Percentiles rank a stretch among this genome's conserved stretches.
Conservation (phyloP, 2,888 invertebrate genomes). For the Eupsilia transversa region DNA sequence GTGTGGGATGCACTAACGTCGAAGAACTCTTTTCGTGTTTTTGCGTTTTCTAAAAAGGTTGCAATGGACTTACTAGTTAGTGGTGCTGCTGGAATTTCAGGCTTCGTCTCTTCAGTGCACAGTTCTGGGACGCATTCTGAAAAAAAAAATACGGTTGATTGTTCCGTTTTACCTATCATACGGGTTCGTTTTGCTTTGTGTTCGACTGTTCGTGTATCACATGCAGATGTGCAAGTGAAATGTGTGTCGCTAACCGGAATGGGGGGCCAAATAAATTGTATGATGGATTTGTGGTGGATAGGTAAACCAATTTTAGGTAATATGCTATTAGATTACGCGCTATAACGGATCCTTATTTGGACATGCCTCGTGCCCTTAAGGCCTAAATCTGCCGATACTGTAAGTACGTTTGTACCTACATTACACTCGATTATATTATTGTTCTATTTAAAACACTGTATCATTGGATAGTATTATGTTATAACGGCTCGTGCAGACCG, state of each 20-base stretch:
- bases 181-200: not conserved
- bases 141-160: constrained; percentile 62
- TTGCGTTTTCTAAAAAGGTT: constrained; percentile 8
- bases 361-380: too few relatives aligned
- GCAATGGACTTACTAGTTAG: constrained; percentile 79
- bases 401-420: too few relatives aligned
- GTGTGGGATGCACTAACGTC: constrained; percentile 6
- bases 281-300: constrained; percentile 20
- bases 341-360: too few relatives aligned
- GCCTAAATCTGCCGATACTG: too few relatives aligned
- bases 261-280: not conserved
- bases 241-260: not conserved
- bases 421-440: too few relatives aligned
- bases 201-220: not conserved
- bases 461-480: too few relatives aligned
- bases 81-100: constrained; percentile 74
- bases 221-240: constrained; percentile 2
- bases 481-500: too few relatives aligned
- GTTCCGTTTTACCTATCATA: not conserved
- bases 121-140: constrained; percentile 81
- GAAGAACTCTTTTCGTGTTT: not conserved
- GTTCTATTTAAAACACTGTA: too few relatives aligned
- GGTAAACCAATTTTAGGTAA: not conserved
- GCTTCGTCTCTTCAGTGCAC: constrained; percentile 78
- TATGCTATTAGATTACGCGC: too few relatives aligned